Evolutionary conservation across 2,888 invertebrate genomes (phyloP), one percentile per base, ranked within the genome.

Genomic region (Diarsia mendica): DNA sequence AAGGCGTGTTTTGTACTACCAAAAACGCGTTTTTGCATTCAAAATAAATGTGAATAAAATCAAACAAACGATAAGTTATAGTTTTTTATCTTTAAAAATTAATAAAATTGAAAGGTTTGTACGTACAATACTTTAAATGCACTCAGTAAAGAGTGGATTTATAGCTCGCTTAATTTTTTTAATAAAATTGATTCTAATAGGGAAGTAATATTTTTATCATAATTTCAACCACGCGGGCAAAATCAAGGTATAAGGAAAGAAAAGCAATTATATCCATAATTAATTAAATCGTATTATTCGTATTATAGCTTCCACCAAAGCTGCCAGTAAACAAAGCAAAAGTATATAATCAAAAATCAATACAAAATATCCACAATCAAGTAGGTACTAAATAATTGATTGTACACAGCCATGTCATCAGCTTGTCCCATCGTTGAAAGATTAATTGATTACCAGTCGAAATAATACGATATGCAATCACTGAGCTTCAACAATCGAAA

Each of bases 361-460:
- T 67, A 60, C 67, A 49, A 11, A 11, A 60, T 28, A 51, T 68
- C 44, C 15, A 39, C 61, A 72, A 28, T 44, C 33, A 72, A 67
- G 51, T n/a, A n/a, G n/a, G n/a, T 73, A 70, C 61, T 44, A 58
- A 75, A 79, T 79, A 75, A 83, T 77, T 79, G 66, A 86, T 86
- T 72, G 68, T 64, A 69, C 65, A 64, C 66, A 69, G 65, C 39
- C 76, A 77, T 77, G 75, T 75, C 79, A 75, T 53, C 73, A 67
- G 66, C 69, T 74, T 81, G 83, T 78, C 65, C 72, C 58, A 70
- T 80, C 66, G 80, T 74, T 78, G 72, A 87, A 81, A 83, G 79
- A 84, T 83, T 87, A 87, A 87, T 85, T 87, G 87, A 87, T 82
- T 75, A 75, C 79, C 72, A 67, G 73, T 78, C 51, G 82, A 72